phyloP scores from a whole-genome alignment of 2,797 vertebrate genomes.

The Melanotaenia trifasciata region DNA sequence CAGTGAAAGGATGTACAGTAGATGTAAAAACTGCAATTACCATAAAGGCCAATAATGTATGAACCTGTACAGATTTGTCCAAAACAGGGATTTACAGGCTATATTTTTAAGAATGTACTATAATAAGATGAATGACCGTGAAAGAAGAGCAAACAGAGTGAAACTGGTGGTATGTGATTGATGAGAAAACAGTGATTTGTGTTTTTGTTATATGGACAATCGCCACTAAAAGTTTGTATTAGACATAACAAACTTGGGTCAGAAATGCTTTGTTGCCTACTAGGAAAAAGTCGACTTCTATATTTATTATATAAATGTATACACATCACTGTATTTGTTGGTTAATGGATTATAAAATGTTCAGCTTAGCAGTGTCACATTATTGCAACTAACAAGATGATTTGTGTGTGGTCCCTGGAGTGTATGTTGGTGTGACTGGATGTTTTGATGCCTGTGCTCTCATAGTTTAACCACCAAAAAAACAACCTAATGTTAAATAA shows the following conservation, averaged over 20 bases:
- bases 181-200: constrained; percentile 29
- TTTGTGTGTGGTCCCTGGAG: constrained; percentile 70
- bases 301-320: constrained; percentile 57
- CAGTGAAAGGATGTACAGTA: constrained; percentile 60
- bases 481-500: constrained; percentile 14
- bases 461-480: constrained; percentile 34
- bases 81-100: constrained; percentile 44
- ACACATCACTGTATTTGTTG: constrained; percentile 46
- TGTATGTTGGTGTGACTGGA: constrained; percentile 56
- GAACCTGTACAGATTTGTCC: constrained; percentile 71
- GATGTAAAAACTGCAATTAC: constrained; percentile 51
- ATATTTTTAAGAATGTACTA: constrained; percentile 71
- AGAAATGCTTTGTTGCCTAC: constrained; percentile 52
- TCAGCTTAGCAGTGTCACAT: constrained; percentile 58
- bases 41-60: constrained; percentile 55
- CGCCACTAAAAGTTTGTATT: constrained; percentile 41
- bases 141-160: constrained; percentile 44
- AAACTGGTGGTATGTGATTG: constrained; percentile 41
- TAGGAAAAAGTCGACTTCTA: constrained; percentile 48
- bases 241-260: constrained; percentile 34
- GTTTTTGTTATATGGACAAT: constrained; percentile 65
- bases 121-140: constrained; percentile 44
- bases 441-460: constrained; percentile 52
- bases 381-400: constrained; percentile 42
- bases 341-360: constrained; percentile 42